Evolutionary conservation across 2,113 vertebrate species (phyloP), one percentile per base, ranked within the genome.

Genomic region (Scomber colias): DNA sequence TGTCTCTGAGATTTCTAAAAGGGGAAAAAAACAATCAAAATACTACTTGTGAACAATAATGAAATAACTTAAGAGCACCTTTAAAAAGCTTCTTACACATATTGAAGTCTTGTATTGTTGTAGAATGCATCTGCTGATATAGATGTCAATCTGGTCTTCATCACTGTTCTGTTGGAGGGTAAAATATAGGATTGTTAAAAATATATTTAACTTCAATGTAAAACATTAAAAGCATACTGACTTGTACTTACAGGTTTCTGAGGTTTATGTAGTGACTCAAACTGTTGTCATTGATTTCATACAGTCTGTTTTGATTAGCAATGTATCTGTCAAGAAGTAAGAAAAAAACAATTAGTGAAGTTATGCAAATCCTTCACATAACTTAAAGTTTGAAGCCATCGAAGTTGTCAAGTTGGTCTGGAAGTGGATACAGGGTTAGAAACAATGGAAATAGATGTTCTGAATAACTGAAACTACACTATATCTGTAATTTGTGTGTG

Each of bases 1-100:
- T 99, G 94, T 97, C 95, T 88, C 96, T 96, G 72, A 99, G 95
- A 92, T 99, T 97, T 89, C 98, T 99, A 76, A 9, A 87, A 95
- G 4, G 5, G 12, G 12, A 16, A 48, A 56, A 11, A 75, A 19
- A 30, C 9, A 27, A 6, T 71, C 8, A 14, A 50, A 62, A 57
- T 12, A 69, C 30, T 19, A 35, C n/a, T 40, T 3, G 24, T n/a
- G 7, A 13, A 27, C 5, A 11, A 16, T 7, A 13, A 11, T 24
- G 6, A 74, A 12, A 75, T 48, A 40, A 46, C 10, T n/a, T 3
- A 44, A 30, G 7, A 30, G 11, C 11, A 0, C 35, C 0, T 56
- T 50, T 48, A 31, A 57, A 76, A 61, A 7, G 5, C 14, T 17
- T 95, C 97, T 97, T 93, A 99, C 98, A 99, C 94, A 89, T 98